These are phyloP conservation scores for Lycodopsis pacificus DNA, from an alignment of 2,797 vertebrate genomes.

Conservation along the genomic window DNA sequence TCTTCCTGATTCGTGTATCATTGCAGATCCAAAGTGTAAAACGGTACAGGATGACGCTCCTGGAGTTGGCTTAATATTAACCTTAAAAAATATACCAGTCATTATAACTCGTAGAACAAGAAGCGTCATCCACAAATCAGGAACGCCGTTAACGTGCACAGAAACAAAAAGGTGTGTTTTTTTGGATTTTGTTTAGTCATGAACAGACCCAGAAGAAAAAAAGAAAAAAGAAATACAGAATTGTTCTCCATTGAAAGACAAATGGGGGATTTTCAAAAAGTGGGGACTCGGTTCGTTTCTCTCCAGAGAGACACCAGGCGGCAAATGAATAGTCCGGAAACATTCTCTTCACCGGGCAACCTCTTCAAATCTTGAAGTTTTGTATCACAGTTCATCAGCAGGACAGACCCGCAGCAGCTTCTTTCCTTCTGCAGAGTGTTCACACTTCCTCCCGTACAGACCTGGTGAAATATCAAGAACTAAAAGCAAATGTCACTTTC, in stretches of 20 bases:
- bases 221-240: not conserved
- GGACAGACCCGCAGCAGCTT: conserved; percentile 57
- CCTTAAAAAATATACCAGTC: conserved; percentile 1
- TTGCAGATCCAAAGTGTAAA: conserved; percentile 15
- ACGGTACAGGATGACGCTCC: not conserved
- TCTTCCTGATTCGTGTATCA: not conserved
- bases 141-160: not conserved
- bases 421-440: conserved; percentile 24
- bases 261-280: not conserved
- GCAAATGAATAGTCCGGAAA: conserved; percentile 7
- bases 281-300: conserved; percentile 4
- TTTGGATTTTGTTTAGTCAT: conserved; percentile 21
- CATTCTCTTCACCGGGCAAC: conserved; percentile 33
- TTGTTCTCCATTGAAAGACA: not conserved
- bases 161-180: conserved; percentile 8
- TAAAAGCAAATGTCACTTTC: conserved; percentile 1
- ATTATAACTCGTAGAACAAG: conserved; percentile 17
- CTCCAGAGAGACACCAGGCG: conserved; percentile 26
- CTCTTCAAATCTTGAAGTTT: conserved; percentile 41
- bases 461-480: conserved; percentile 28
- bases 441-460: conserved; percentile 17
- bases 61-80: conserved; percentile 3
- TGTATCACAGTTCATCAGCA: conserved; percentile 41
- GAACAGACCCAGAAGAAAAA: conserved; percentile 11
- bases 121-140: conserved; percentile 32